Evolutionary conservation across 1,140 invertebrate species (phyloP).

Genomic region (Diabrotica undecimpunctata): DNA sequence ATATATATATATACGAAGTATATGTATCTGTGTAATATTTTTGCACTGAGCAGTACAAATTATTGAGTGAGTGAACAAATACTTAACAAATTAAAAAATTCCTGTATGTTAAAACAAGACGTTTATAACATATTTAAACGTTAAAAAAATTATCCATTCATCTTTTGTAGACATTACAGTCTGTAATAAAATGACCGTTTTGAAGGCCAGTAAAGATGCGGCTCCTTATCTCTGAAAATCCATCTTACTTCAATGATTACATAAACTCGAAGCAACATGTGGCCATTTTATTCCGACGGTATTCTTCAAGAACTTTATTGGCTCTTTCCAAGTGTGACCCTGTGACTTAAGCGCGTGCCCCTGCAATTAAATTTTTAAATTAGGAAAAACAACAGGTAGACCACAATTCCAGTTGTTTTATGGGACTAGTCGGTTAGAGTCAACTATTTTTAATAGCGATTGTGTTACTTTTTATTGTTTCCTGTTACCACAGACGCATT

Average conservation of each 20-base stretch:
- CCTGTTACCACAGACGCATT: not conserved
- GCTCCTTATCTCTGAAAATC: constrained; percentile 31
- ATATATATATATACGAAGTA: no score
- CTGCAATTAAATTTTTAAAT: constrained; percentile 34
- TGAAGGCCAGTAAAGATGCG: constrained; percentile 25
- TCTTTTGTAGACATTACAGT: constrained; percentile 11
- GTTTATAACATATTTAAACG: no score
- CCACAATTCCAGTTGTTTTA: constrained; percentile 1
- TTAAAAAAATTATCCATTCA: constrained; percentile 9
- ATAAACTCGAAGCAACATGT: constrained; percentile 31
- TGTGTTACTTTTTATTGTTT: constrained; percentile 13
- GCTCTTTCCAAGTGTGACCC: constrained; percentile 15
- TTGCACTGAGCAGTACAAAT: no score
- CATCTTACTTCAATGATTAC: constrained; percentile 30
- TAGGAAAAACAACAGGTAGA: constrained; percentile 11
- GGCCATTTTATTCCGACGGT: constrained; percentile 24
- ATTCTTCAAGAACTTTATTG: constrained; percentile 27
- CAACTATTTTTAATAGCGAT: constrained; percentile 8
- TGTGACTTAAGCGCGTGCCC: constrained; percentile 28
- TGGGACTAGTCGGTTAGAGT: constrained; percentile 2
- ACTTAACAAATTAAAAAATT: no score
- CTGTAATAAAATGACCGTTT: constrained; percentile 21
- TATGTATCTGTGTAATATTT: no score
- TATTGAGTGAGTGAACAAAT: no score
- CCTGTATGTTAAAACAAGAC: no score